Percentiles rank a stretch among this genome's conserved stretches.
Evolutionary conservation across 2,888 invertebrate species (phyloP).

Genomic region (Netelia virgata): DNA sequence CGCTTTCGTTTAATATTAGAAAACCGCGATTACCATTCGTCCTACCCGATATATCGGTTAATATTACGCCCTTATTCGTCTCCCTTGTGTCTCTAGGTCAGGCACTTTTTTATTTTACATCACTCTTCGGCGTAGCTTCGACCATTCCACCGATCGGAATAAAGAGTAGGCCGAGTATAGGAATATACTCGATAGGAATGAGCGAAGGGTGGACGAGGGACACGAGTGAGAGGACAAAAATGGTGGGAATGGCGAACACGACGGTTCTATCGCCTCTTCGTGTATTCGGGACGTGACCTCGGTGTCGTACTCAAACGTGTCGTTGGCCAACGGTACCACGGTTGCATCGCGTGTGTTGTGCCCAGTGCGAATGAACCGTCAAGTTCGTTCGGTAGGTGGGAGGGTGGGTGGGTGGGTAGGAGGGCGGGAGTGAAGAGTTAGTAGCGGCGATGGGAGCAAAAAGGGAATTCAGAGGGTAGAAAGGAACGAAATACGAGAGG

Average conservation of each 20-base stretch:
- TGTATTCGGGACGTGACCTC: constrained; percentile 50
- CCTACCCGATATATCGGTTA: no score
- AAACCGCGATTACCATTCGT: no score
- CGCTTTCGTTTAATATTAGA: no score
- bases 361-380: constrained; percentile 35
- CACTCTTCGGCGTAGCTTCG: background rate
- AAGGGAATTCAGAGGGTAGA: constrained; percentile 34
- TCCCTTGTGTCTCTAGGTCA: no score
- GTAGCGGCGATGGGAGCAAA: constrained; percentile 5
- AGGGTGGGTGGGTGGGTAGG: background rate
- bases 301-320: constrained; percentile 63
- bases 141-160: constrained; percentile 26
- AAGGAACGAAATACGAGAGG: constrained; percentile 34
- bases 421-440: background rate
- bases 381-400: background rate
- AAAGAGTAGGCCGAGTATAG: constrained; percentile 9
- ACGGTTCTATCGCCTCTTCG: constrained; percentile 10
- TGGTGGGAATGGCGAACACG: background rate
- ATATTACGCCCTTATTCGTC: no score
- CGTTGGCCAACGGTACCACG: constrained; percentile 53
- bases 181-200: background rate
- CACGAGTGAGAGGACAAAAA: background rate
- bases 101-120: background rate
- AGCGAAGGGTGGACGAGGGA: background rate
- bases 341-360: constrained; percentile 30